Base-by-base conservation (phyloP, 2,797 vertebrate species). In the Acestrorhynchus altus region DNA sequence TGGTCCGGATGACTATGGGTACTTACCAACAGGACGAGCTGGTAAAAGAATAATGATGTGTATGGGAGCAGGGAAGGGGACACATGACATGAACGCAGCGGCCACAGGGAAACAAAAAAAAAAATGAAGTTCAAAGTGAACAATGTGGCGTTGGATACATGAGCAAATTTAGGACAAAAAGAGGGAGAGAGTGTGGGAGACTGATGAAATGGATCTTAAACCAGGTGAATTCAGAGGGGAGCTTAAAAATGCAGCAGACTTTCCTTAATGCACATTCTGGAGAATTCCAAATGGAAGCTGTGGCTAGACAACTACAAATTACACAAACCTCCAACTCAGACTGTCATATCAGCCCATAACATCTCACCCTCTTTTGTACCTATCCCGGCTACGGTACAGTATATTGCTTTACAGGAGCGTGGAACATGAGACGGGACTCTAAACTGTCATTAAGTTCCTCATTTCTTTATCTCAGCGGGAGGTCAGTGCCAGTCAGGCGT, bases 11-110 rank as follows among this genome's bases (percentile, higher is more conserved):
- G 94, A 90, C 87, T 97, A 98, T 94, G 94, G 91, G 87, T 97
- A 98, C 97, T 98, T 98, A 99, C 97, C 97, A 84, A 98, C 95
- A 69, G 97, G 97, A 91, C 93, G 95, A 94, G 94, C 97, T 98
- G 96, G 93, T 96, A 94, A 98, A 93, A 96, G 94, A 95, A 97
- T 93, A 97, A 96, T 96, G 96, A 94, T 94, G 95, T 94, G 95
- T 94, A 92, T 95, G 92, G 95, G 94, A 64, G 64, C 47, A 20
- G 51, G 28, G 35, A 42, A 20, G 52, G 59, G 60, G 47, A 24
- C 52, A 42, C 44, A 71, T 49, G 91, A 93, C 91, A 54, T 67
- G 72, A 68, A 51, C 28, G 35, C 61, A 61, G 61, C 46, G 60
- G 47, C 71, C 76, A 64, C 26, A 74, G 13, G 11, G 51, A 13